Evolutionary conservation across 2,888 invertebrate species (phyloP), one percentile per base, ranked within the genome.

Genomic region (Listrodromus nycthemerus): DNA sequence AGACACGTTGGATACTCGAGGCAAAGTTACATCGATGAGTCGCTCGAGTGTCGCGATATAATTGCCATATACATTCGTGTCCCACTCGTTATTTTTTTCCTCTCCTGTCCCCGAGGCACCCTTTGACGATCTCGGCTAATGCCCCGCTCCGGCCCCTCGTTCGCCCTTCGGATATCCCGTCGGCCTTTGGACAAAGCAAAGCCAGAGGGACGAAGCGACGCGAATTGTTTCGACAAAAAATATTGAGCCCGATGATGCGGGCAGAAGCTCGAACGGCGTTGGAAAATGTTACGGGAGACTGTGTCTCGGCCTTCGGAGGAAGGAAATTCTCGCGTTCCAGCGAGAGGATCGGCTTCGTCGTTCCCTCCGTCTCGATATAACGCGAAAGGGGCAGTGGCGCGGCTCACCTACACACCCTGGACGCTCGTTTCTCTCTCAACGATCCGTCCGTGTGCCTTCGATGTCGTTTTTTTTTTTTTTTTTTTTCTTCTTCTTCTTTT

Each of bases 281-380:
- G 50, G 45, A 55, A 45, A 21, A 61, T 61, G 21, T 30, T n/a
- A 52, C 30, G 10, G 10, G 48, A 33, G 69, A 30, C 24, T 16
- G 45, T 50, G 45, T 63, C 41, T 73, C 78, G 78, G 78, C 81
- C 84, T 81, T 84, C 78, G 73, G 52, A 55, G 19, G 48, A 78
- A 74, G 71, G 50, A 75, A 75, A 75, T 50, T 19, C 50, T 65
- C 50, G 63, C 21, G 24, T 37, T 50, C 45, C 33, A 30, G 27
- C 16, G 21, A n/a, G 27, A 61, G 50, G 21, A 65, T 61, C 58
- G 41, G 41, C 41, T 45, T 10, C 41, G 16, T 61, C 55, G 21
- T 6, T 55, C 55, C 21, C 55, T 13, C 50, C 7, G 7, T 52
- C 61, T 61, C 61, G 61, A 61, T 30, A 61, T 30, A 61, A 30